These are phyloP conservation scores for Cladopsammia gracilis DNA, from an alignment of 64 coral and sea anemone genomes.

Conservation along the genomic window DNA sequence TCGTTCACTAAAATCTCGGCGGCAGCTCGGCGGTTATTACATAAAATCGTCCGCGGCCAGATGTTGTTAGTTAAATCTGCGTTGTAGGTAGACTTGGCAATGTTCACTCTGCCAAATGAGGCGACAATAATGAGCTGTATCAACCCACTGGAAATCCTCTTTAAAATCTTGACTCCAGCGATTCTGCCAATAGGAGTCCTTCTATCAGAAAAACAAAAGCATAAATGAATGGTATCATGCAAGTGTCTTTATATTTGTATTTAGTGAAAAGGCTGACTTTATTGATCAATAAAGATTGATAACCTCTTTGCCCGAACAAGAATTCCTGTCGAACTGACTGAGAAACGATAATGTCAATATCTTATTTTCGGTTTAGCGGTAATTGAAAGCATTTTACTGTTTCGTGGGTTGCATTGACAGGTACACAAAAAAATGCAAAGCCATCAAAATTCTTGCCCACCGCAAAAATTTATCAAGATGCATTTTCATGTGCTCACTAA, in stretches of 20 bases:
- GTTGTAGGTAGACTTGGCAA: neutral
- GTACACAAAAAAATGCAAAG: neutral
- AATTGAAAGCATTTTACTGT: neutral
- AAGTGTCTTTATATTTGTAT: neutral
- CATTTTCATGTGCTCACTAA: too few species aligned
- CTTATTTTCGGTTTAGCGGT: conserved; percentile 10
- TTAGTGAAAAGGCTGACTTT: conserved; percentile 6
- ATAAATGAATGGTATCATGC: neutral
- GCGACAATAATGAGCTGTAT: neutral
- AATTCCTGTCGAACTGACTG: neutral
- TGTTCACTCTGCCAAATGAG: neutral
- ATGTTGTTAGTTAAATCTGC: neutral
- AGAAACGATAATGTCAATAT: neutral
- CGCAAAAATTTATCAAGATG: neutral
- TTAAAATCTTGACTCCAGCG: neutral
- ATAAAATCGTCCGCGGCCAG: neutral
- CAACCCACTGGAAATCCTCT: neutral
- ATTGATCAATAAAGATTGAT: conserved; percentile 11
- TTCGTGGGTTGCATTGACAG: neutral
- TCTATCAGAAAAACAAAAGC: conserved; percentile 13
- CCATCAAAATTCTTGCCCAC: neutral
- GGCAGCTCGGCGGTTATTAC: neutral
- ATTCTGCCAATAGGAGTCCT: conserved; percentile 8
- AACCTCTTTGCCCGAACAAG: neutral
- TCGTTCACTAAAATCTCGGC: neutral